Percentiles rank a stretch among this genome's conserved stretches.
phyloP scores from a whole-genome alignment of 1,140 invertebrate genomes.

The Drosophila lacteicornis region DNA sequence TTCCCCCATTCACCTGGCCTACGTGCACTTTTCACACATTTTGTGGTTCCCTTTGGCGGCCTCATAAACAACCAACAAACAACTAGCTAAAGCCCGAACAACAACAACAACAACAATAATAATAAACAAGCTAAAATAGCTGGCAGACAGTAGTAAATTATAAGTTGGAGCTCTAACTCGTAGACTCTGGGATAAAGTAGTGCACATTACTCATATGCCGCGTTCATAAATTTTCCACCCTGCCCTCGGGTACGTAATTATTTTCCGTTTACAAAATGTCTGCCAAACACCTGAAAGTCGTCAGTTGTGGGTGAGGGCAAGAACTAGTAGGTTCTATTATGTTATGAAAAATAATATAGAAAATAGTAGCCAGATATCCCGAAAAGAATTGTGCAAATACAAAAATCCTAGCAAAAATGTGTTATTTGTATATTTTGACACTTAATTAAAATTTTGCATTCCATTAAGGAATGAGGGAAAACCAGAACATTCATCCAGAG shows the following conservation, averaged over 20 bases:
- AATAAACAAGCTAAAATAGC: conserved; percentile 71
- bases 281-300: conserved; percentile 60
- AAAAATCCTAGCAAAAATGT: conserved; percentile 21
- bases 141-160: conserved; percentile 81
- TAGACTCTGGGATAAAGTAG: conserved; percentile 60
- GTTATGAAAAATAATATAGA: conserved; percentile 9
- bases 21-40: conserved; percentile 80
- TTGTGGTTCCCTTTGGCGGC: conserved; percentile 62
- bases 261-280: conserved; percentile 81
- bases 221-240: conserved; percentile 72
- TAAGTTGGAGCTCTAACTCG: conserved; percentile 71
- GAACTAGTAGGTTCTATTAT: neutral
- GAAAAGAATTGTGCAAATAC: neutral
- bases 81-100: conserved; percentile 49
- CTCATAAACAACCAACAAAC: conserved; percentile 65
- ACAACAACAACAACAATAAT: conserved; percentile 45
- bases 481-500: conserved; percentile 25
- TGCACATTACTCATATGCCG: conserved; percentile 78
- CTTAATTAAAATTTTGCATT: conserved; percentile 64
- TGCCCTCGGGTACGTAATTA: conserved; percentile 67
- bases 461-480: conserved; percentile 19
- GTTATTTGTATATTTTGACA: conserved; percentile 23
- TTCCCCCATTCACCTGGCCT: conserved; percentile 28
- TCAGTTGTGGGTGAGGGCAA: conserved; percentile 6
- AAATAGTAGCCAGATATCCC: conserved; percentile 11